Conservation (phyloP, 1,140 invertebrate species). For the Zaprionus lachaisei region DNA sequence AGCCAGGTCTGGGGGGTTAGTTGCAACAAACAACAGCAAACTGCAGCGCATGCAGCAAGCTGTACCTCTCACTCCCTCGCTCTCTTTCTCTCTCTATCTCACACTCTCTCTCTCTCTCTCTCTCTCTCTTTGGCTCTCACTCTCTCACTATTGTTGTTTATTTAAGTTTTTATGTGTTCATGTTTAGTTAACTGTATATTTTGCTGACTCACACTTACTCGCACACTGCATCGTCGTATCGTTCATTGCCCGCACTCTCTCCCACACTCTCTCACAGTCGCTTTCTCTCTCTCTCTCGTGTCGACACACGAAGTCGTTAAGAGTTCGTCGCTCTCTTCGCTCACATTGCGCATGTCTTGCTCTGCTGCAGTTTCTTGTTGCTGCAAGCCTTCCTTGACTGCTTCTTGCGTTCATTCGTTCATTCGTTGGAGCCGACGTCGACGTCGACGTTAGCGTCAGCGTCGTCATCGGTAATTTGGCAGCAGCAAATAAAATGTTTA, state of each 20-base stretch:
- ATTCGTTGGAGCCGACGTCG: conserved; percentile 49
- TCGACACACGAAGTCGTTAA: conserved; percentile 5
- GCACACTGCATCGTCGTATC: conserved; percentile 17
- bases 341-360: conserved; percentile 62
- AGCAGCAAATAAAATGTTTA: conserved; percentile 83
- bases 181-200: conserved; percentile 81
- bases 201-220: conserved; percentile 57
- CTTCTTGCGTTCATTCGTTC: conserved; percentile 53
- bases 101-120: background rate
- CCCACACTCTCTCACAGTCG: background rate
- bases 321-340: conserved; percentile 25
- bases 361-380: conserved; percentile 55
- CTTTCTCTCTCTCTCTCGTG: conserved; percentile 22
- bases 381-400: conserved; percentile 52
- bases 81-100: conserved; percentile 18
- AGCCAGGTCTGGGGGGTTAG: conserved; percentile 65
- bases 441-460: conserved; percentile 10
- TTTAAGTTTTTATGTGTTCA: conserved; percentile 83
- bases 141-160: conserved; percentile 77
- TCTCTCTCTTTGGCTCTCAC: conserved; percentile 9
- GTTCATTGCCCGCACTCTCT: conserved; percentile 30
- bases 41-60: conserved; percentile 58
- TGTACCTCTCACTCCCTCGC: background rate
- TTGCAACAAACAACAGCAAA: conserved; percentile 82
- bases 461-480: conserved; percentile 54